phyloP scores from a whole-genome alignment of 2,888 invertebrate species.

The Clunio marinus region DNA sequence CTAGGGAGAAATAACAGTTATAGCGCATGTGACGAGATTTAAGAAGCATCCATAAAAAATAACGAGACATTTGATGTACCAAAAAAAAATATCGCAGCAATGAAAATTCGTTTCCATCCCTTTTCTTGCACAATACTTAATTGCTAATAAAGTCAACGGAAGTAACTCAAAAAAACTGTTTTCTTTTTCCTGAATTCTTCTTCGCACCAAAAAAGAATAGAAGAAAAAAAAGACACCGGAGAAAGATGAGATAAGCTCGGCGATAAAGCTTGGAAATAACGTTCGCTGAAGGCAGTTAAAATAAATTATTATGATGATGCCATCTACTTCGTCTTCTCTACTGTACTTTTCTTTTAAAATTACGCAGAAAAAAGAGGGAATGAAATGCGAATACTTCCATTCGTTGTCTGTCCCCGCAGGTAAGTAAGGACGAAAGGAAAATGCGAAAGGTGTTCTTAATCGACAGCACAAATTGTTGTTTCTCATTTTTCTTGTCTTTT shows the following conservation, averaged over 20 bases:
- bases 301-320: constrained; percentile 32
- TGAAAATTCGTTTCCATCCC: background rate
- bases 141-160: constrained; percentile 28
- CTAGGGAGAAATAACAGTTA: background rate
- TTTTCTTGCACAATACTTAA: constrained; percentile 11
- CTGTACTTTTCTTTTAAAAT: background rate
- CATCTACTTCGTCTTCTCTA: background rate
- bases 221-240: background rate
- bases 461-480: constrained; percentile 32
- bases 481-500: background rate
- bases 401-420: background rate
- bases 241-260: constrained; percentile 3
- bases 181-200: too few relatives aligned
- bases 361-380: background rate
- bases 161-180: background rate
- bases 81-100: background rate
- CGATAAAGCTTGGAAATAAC: background rate
- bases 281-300: constrained; percentile 9
- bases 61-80: background rate
- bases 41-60: background rate
- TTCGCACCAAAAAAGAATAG: background rate
- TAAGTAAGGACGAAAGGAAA: background rate
- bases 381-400: background rate
- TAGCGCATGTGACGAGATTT: background rate
- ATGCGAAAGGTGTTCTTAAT: constrained; percentile 23